Evolutionary conservation across 2,888 invertebrate genomes (phyloP).

Genomic region (Gymnoscelis rufifasciata): DNA sequence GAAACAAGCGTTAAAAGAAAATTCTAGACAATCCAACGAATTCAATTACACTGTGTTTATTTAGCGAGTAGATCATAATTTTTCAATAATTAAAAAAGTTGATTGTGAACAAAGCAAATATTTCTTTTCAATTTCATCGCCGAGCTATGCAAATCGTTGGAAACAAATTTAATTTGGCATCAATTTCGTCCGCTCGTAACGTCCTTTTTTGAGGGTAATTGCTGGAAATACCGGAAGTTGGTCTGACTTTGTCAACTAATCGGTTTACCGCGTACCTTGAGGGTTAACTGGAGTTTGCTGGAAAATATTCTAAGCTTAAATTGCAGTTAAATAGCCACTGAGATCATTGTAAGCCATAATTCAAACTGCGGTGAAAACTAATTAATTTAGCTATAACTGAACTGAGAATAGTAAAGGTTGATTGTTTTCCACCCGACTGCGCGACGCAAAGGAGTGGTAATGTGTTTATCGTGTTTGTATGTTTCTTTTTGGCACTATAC

Average conservation of each 20-base stretch:
- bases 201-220: slow-evolving; percentile 35
- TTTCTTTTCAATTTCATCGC: slow-evolving; percentile 26
- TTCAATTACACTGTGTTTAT: slow-evolving; percentile 12
- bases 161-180: slow-evolving; percentile 41
- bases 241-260: slow-evolving; percentile 14
- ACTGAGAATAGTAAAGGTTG: too few species aligned
- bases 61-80: slow-evolving; percentile 12
- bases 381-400: too few species aligned
- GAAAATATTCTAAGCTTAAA: background rate
- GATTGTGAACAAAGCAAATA: slow-evolving; percentile 26
- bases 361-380: too few species aligned
- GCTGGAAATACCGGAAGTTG: slow-evolving; percentile 30
- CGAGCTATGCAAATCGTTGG: slow-evolving; percentile 27
- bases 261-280: slow-evolving; percentile 8
- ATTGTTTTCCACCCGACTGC: too few species aligned
- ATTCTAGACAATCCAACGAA: slow-evolving; percentile 1
- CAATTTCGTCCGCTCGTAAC: slow-evolving; percentile 37
- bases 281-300: background rate
- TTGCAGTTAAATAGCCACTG: background rate
- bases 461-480: too few species aligned
- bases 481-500: too few species aligned
- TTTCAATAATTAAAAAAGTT: slow-evolving; percentile 24
- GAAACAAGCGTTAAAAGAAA: background rate
- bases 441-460: too few species aligned
- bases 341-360: background rate